Percentiles rank a stretch among this genome's conserved stretches.
These are phyloP conservation scores for Archips xylosteana DNA, from an alignment of 2,888 invertebrate species.

Conservation along the genomic window DNA sequence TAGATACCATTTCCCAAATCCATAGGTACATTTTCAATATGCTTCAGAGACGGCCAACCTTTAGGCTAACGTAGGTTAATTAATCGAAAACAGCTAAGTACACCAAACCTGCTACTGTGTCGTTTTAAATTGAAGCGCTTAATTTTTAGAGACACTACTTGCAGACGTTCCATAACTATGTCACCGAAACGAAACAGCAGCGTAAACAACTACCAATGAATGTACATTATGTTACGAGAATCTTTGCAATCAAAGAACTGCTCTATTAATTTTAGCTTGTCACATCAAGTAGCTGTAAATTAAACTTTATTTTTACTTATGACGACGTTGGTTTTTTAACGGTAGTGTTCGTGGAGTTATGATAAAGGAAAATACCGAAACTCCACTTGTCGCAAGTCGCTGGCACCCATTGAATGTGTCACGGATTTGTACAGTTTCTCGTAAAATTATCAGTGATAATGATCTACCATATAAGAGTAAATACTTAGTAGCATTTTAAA, in stretches of 20 bases:
- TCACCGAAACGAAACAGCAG: not conserved
- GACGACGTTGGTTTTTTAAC: not conserved
- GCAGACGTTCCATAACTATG: conserved; percentile 2
- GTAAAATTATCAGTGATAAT: conserved; percentile 2
- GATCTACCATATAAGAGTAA: not conserved
- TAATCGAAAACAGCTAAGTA: no score
- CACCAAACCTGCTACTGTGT: not conserved
- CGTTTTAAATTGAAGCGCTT: conserved; percentile 1
- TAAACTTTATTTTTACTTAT: not conserved
- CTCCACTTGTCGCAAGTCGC: not conserved
- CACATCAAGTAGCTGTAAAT: not conserved
- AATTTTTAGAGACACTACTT: not conserved
- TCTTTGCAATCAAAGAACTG: not conserved
- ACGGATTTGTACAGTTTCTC: not conserved
- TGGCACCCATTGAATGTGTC: conserved; percentile 4
- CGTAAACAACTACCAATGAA: not conserved
- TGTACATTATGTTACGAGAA: not conserved
- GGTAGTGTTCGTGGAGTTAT: not conserved
- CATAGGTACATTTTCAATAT: no score
- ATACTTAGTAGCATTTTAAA: not conserved
- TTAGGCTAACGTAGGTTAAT: no score
- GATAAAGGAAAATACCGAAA: not conserved
- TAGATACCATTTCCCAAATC: no score
- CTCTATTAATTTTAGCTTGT: not conserved
- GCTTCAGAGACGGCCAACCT: no score